Conservation (phyloP, 2,113 vertebrate species). For the Trochalopteron elliotii region DNA sequence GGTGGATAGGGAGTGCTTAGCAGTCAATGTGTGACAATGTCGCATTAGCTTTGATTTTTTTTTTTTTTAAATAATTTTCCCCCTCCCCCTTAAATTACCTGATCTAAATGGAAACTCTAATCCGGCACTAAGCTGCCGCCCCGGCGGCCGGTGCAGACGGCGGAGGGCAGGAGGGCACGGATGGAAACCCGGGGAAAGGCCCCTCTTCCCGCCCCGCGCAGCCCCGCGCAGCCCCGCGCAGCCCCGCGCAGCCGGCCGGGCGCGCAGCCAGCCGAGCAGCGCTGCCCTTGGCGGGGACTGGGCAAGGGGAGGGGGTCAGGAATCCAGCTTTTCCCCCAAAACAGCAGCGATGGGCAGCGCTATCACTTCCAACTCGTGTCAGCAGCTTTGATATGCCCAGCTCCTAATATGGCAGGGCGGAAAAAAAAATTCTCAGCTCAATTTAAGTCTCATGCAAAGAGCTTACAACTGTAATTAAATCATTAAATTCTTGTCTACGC, state of each 20-base stretch:
- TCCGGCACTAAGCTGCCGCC: background rate
- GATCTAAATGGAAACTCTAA: constrained; percentile 29
- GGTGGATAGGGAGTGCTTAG: constrained; percentile 78
- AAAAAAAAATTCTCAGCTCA: constrained; percentile 95
- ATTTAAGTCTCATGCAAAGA: constrained; percentile 99
- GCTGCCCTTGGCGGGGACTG: background rate
- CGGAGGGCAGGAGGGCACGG: background rate
- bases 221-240: background rate
- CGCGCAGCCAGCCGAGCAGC: background rate
- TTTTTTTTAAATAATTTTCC: background rate
- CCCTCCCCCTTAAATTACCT: constrained; percentile 13
- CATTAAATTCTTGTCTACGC: constrained; percentile 92
- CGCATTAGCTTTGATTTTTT: constrained; percentile 76
- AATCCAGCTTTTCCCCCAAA: constrained; percentile 63
- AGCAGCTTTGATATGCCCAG: constrained; percentile 92
- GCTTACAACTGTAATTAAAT: constrained; percentile 99
- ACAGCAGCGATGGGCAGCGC: constrained; percentile 82
- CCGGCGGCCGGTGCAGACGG: background rate
- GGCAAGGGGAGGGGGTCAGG: constrained; percentile 60
- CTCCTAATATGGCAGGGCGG: constrained; percentile 87
- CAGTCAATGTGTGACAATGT: constrained; percentile 76
- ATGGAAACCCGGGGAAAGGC: background rate
- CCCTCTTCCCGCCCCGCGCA: background rate
- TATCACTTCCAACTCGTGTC: constrained; percentile 90
- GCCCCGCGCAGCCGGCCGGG: background rate